A percentile compares a stretch with the other conserved stretches of the same genome.
Evolutionary conservation across 1,140 invertebrate species (phyloP).

Genomic region (Steinernema khuongi): DNA sequence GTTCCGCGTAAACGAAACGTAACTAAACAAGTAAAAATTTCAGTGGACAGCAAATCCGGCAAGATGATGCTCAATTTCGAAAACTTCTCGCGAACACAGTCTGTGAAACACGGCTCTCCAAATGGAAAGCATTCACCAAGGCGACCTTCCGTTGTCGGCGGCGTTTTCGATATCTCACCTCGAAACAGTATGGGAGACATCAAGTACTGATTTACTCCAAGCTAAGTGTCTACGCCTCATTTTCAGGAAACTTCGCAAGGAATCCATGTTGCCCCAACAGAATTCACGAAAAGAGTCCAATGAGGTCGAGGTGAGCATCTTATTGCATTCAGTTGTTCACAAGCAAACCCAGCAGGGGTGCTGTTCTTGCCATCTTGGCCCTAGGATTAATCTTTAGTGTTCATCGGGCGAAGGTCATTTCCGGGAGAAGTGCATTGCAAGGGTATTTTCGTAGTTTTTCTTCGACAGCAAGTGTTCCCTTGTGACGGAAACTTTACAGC

Average conservation of each 20-base stretch:
- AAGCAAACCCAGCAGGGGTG: neutral
- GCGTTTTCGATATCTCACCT: neutral
- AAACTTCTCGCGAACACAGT: neutral
- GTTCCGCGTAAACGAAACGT: too few relatives aligned
- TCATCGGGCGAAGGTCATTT: too few relatives aligned
- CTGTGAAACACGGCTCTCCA: neutral
- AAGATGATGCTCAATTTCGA: constrained; percentile 7
- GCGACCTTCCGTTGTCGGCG: neutral
- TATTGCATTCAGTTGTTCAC: neutral
- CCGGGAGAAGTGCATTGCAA: too few relatives aligned
- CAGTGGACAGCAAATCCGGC: neutral
- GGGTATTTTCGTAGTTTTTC: too few relatives aligned
- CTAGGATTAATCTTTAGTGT: too few relatives aligned
- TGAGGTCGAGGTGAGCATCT: neutral
- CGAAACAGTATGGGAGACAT: constrained; percentile 5
- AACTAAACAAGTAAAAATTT: neutral
- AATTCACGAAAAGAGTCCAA: neutral
- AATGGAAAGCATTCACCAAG: neutral
- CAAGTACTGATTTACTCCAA: too few relatives aligned
- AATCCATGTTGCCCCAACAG: neutral
- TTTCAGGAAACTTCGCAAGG: neutral
- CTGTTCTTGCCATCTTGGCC: neutral
- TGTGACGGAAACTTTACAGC: too few relatives aligned
- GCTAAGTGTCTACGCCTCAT: too few relatives aligned
- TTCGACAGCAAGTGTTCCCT: too few relatives aligned